A percentile compares a stretch with the other conserved stretches of the same genome.
These are phyloP conservation scores for Pundamilia nyererei DNA, from an alignment of 2,113 vertebrate species.

Conservation along the genomic window DNA sequence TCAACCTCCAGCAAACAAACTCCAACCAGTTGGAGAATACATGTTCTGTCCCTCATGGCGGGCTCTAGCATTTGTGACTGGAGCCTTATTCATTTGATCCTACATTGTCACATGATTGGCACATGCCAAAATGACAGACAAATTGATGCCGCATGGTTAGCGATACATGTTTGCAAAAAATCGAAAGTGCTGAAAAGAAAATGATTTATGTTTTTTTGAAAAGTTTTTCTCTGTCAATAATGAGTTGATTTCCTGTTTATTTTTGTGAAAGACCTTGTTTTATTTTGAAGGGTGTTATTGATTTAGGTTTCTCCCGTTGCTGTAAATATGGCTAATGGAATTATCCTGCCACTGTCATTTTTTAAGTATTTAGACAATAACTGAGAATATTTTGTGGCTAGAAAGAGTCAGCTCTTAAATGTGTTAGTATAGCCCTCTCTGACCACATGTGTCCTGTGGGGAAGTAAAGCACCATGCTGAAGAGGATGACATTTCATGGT, in stretches of 20 bases:
- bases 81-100: neutral
- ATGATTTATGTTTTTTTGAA: neutral
- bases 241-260: neutral
- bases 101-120: neutral
- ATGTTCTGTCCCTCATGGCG: neutral
- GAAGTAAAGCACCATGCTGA: neutral
- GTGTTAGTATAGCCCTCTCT: neutral
- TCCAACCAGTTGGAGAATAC: neutral
- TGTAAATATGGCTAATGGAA: neutral
- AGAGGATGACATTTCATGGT: slow-evolving; percentile 45
- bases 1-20: neutral
- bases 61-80: neutral
- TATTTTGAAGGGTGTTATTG: neutral
- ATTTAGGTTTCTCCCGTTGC: neutral
- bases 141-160: neutral
- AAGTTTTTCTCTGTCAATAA: neutral
- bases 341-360: neutral
- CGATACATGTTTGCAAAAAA: neutral
- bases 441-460: neutral
- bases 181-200: neutral
- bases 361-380: neutral
- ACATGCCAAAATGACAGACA: neutral
- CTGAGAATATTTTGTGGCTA: neutral
- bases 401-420: slow-evolving; percentile 3
- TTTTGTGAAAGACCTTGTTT: neutral